These are phyloP conservation scores for Tigriopus japonicus DNA, from an alignment of 1,140 invertebrate genomes.

Conservation along the genomic window DNA sequence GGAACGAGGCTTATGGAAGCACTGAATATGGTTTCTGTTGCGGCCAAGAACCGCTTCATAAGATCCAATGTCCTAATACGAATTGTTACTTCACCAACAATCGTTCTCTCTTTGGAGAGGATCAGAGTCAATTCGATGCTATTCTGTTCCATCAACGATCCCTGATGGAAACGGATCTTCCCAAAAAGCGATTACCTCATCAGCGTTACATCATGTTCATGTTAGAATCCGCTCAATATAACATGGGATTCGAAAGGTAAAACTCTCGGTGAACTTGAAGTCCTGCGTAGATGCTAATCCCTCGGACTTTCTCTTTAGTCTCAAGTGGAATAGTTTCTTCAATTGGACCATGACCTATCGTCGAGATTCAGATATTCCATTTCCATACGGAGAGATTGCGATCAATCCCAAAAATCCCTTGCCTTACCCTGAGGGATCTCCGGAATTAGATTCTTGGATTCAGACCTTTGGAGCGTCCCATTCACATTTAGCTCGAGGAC, in stretches of 20 bases:
- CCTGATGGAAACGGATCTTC: background rate
- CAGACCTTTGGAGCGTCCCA: background rate
- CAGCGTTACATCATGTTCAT: slow-evolving; percentile 5
- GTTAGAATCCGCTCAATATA: background rate
- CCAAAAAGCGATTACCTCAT: slow-evolving; percentile 7
- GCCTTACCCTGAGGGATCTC: background rate
- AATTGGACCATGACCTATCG: slow-evolving; percentile 41
- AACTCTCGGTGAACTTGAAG: background rate
- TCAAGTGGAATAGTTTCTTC: slow-evolving; percentile 24
- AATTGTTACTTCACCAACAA: slow-evolving; percentile 13
- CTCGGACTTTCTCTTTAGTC: background rate
- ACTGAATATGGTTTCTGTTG: slow-evolving; percentile 9
- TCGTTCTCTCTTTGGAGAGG: background rate
- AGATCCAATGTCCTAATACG: background rate
- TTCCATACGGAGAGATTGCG: slow-evolving; percentile 26
- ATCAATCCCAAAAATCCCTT: background rate
- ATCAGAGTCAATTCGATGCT: slow-evolving; percentile 6
- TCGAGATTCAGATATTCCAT: slow-evolving; percentile 31
- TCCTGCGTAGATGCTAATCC: background rate
- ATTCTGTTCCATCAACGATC: slow-evolving; percentile 12
- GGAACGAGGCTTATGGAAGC: slow-evolving; percentile 12
- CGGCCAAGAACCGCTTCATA: background rate
- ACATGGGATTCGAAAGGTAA: background rate
- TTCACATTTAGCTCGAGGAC: slow-evolving; percentile 1
- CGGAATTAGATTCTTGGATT: background rate